Evolutionary conservation across 1,140 invertebrate genomes (phyloP), one percentile per base, ranked within the genome.

Genomic region (Oryctes rhinoceros): DNA sequence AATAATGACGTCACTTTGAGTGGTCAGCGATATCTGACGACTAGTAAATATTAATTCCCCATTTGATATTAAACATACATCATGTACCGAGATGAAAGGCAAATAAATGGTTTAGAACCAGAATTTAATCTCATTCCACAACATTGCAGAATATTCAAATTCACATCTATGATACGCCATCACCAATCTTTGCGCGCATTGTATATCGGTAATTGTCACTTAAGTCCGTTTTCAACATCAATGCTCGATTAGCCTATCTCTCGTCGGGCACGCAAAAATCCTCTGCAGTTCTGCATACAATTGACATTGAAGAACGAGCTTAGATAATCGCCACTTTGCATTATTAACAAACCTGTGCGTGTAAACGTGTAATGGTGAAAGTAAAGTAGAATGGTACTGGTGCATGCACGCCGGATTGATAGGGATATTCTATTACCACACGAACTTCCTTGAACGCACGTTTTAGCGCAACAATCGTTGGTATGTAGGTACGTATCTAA

Each of bases 291-390:
- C 65, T 67, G 4, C 65, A 35, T 67, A 67, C 65, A 35, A 67
- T 67, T 67, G 65, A 67, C 65, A 67, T 30, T 67, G 65, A 67
- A 67, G 65, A 24, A 67, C 30, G 65, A 67, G 20, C 65, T 35
- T 11, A 20, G 65, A 67, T 67, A 35, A 35, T 18, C 18, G 65
- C 13, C n/a, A 10, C 20, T 18, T 67, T 1, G 4, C 65, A 67
- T 53, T 53, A 67, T 24, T 67, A 67, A 11, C 20, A 18, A 5
- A 20, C 30, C 30, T 11, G 65, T n/a, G 47, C 47, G 13, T 13
- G 47, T 13, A 48, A 48, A 13, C 3, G 24, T 44, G 5, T 44
- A 18, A 11, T 18, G 18, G 65, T 67, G 65, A 67, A 67, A 67
- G 65, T 35, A 67, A 62, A 15, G 53, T 44, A 44, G 39, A 44